Percentiles rank a stretch among this genome's conserved stretches.
Evolutionary conservation across 2,888 invertebrate species (phyloP).

Genomic region (Geophilus truncorum): DNA sequence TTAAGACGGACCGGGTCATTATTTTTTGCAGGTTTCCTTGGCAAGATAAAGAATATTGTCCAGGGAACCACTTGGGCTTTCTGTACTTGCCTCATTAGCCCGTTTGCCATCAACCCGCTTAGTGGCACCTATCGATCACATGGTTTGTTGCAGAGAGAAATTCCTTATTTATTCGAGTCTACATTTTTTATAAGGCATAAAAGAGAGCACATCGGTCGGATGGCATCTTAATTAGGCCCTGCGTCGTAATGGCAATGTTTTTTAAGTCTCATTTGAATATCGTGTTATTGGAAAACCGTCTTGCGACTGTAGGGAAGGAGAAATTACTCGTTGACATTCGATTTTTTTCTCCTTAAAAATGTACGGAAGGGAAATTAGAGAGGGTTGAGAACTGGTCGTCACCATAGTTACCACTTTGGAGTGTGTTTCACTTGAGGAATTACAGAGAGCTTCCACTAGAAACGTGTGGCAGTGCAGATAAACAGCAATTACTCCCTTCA

Average conservation of each 20-base stretch:
- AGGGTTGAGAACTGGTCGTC: not conserved
- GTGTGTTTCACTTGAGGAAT: not conserved
- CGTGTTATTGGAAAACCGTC: not conserved
- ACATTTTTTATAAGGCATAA: not conserved
- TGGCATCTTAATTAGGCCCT: not conserved
- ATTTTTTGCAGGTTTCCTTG: not conserved
- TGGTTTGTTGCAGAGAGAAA: not conserved
- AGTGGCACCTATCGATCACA: not conserved
- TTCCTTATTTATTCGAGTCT: not conserved
- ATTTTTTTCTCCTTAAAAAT: not conserved
- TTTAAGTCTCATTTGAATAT: not conserved
- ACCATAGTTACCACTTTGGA: not conserved
- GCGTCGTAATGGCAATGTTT: not conserved
- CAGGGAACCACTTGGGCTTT: not conserved
- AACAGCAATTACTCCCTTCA: not conserved
- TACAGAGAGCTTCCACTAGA: not conserved
- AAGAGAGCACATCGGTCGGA: no score
- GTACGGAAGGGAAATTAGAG: not conserved
- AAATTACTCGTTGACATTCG: not conserved
- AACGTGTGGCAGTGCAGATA: not conserved
- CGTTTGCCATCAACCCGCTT: not conserved
- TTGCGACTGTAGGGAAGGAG: not conserved
- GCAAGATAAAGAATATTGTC: not conserved
- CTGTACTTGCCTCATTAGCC: not conserved
- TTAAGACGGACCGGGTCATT: not conserved